These are phyloP conservation scores for Chrysomela aeneicollis DNA, from an alignment of 2,888 invertebrate genomes.

Conservation along the genomic window DNA sequence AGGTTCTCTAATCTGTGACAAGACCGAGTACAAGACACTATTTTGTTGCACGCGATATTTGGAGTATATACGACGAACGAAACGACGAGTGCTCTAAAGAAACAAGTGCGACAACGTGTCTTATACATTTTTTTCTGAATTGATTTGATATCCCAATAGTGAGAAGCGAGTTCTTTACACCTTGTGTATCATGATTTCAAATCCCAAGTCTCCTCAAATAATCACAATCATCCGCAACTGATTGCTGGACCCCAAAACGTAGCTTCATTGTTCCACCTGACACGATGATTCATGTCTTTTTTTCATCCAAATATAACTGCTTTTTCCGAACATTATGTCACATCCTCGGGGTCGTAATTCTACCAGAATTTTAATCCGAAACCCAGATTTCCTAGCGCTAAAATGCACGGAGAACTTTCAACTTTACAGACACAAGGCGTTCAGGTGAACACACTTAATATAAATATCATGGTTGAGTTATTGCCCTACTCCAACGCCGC, in stretches of 20 bases:
- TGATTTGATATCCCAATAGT: too few relatives aligned
- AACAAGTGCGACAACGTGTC: too few relatives aligned
- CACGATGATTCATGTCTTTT: neutral
- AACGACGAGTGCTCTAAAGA: too few relatives aligned
- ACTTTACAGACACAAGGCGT: neutral
- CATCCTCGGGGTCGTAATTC: neutral
- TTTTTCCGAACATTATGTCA: neutral
- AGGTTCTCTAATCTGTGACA: too few relatives aligned
- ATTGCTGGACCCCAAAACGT: neutral
- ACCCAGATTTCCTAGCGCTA: neutral
- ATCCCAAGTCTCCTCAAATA: too few relatives aligned
- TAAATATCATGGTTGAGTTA: slow-evolving; percentile 2
- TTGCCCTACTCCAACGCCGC: neutral
- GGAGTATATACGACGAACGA: too few relatives aligned
- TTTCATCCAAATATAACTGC: neutral
- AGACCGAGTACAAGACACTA: too few relatives aligned
- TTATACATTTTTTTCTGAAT: too few relatives aligned
- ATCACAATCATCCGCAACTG: neutral
- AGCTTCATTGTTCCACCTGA: neutral
- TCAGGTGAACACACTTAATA: neutral
- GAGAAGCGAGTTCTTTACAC: too few relatives aligned
- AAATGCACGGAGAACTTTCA: neutral
- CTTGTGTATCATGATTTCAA: too few relatives aligned
- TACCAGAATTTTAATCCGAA: neutral
- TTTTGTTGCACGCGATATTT: too few relatives aligned